Evolutionary conservation across 2,888 invertebrate species (phyloP).

Genomic region (Melanostoma mellinum): DNA sequence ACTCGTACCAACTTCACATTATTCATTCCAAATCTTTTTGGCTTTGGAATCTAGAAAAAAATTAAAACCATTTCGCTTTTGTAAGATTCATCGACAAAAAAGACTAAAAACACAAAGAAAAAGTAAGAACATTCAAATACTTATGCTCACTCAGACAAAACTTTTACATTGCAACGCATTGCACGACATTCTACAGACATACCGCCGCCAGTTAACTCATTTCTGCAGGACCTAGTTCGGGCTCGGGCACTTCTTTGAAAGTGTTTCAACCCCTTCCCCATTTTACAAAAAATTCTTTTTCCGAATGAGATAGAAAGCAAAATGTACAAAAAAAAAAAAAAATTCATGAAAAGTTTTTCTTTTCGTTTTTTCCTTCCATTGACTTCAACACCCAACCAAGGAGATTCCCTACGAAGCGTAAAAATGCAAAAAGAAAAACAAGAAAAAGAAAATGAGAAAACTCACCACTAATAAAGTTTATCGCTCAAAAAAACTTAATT

Average conservation of each 20-base stretch:
- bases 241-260: slow-evolving; percentile 23
- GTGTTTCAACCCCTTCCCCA: neutral
- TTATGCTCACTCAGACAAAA: slow-evolving; percentile 62
- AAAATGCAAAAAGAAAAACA: neutral
- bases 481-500: slow-evolving; percentile 45
- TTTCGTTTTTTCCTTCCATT: slow-evolving; percentile 21
- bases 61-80: slow-evolving; percentile 31
- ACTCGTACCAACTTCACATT: neutral
- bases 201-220: slow-evolving; percentile 69
- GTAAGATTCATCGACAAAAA: slow-evolving; percentile 1
- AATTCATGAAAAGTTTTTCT: neutral
- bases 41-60: slow-evolving; percentile 15
- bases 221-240: slow-evolving; percentile 47
- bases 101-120: slow-evolving; percentile 15
- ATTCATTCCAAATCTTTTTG: neutral
- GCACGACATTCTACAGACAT: slow-evolving; percentile 69
- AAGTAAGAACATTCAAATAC: slow-evolving; percentile 25
- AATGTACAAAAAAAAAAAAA: slow-evolving; percentile 3
- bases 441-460: slow-evolving; percentile 14
- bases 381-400: slow-evolving; percentile 24
- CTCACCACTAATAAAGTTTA: slow-evolving; percentile 35
- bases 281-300: neutral
- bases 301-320: slow-evolving; percentile 11
- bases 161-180: slow-evolving; percentile 67
- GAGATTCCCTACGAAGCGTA: slow-evolving; percentile 1